Evolutionary conservation across 2,797 vertebrate genomes (phyloP), one percentile per base, ranked within the genome.

Genomic region (Sternotherus odoratus): DNA sequence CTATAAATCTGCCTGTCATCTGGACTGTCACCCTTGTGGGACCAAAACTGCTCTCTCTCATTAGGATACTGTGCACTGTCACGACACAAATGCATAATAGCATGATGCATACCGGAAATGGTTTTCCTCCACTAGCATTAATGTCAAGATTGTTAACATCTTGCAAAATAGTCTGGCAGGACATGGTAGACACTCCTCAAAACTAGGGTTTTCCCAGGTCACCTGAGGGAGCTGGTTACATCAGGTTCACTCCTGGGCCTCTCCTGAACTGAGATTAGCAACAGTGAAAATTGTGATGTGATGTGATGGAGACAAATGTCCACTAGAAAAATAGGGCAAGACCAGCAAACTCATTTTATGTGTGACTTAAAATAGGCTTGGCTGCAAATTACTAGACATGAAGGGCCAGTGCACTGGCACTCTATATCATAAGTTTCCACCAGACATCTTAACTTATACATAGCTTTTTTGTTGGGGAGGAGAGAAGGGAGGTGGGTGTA

Each of bases 281-380:
- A 82, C 56, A 4, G 53, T 90, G 21, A 69, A 81, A 88, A 77
- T 16, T 13, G 11, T 57, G 3, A 0, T 66, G 30, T n/a, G 2
- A 9, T 63, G 19, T 36, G 15, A 12, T 77, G 74, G 78, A 49
- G 46, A 75, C 39, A 66, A 48, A 48, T 3, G 15, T 30, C 43
- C 72, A 75, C 26, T 48, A 30, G 53, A 94, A 94, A 95, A 93
- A 33, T 82, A 91, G 84, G 87, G 49, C 92, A 81, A 33, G 12
- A 43, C 60, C 86, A 21, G 46, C 77, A 95, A 94, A 86, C n/a
- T 82, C 85, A 69, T 75, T 48, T 75, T 48, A 75, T 87, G 83
- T 82, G 78, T 72, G 79, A 82, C 94, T 93, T 93, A 95, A 96
- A 94, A 95, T 92, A 95, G 89, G 30, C 92, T 93, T 83, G 87